Evolutionary conservation across 2,113 vertebrate species (phyloP), one percentile per base, ranked within the genome.

Genomic region (Rhineura floridana): DNA sequence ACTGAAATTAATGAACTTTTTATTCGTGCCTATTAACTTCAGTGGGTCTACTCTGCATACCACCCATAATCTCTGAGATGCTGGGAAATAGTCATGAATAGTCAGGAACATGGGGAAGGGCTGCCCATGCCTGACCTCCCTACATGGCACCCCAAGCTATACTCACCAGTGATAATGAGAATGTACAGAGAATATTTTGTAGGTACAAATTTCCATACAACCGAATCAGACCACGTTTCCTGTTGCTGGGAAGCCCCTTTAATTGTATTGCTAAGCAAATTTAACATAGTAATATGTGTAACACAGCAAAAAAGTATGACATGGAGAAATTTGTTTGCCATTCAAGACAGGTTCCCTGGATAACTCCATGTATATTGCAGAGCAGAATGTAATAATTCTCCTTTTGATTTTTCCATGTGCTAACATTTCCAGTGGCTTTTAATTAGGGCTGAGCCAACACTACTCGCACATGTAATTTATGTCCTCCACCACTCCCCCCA

Each of bases 341-440:
- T 79, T 79, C 50, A 55, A 6, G 55, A 80, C 1, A 55, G 15
- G 30, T 50, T 87, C 91, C 78, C 30, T 87, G 77, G 69, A 84
- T 90, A 91, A 89, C 55, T 86, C 90, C 81, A 89, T 44, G 80
- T 48, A 75, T 6, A 1, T 75, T 92, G 39, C 65, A 69, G 67
- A 77, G 78, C 65, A 62, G 15, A n/a, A 21, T 59, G 6, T 59
- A 63, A 76, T 59, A 82, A 93, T 94, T 94, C 90, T 69, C 89
- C 52, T 86, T 90, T 17, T 59, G 55, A 59, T 59, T 59, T 59
- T 55, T 80, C 88, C 21, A 80, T 90, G 77, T 88, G 92, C 85
- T 89, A 75, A 84, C 55, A 91, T 84, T 94, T 90, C 50, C 91
- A 94, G 89, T 73, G 76, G 52, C 89, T 93, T 93, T 94, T 94